A percentile compares a stretch with the other conserved stretches of the same genome.
phyloP scores from a whole-genome alignment of 2,113 vertebrate species.

The Oophaga pumilio region DNA sequence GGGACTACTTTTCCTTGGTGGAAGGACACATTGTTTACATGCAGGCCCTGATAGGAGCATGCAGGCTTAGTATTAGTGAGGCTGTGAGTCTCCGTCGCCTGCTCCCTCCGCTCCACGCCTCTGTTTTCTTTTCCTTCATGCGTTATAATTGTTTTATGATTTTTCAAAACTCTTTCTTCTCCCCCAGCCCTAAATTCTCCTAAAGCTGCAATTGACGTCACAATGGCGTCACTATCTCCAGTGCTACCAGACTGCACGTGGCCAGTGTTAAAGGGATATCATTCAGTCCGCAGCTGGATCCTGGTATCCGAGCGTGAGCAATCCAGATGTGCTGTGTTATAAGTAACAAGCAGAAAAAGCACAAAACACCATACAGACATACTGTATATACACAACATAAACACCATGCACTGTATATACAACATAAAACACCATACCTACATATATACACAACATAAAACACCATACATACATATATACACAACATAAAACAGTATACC shows the following conservation, averaged over 20 bases:
- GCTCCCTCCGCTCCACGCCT: conserved; percentile 46
- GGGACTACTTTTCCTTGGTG: conserved; percentile 2
- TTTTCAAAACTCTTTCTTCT: conserved; percentile 24
- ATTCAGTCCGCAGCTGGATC: conserved; percentile 5
- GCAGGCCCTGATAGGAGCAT: accelerated
- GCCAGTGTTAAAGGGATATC: conserved; percentile 72
- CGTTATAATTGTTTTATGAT: conserved; percentile 6
- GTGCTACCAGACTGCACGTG: conserved; percentile 78
- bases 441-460: too few relatives aligned
- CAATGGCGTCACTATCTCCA: conserved; percentile 77
- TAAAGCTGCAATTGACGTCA: conserved; percentile 77
- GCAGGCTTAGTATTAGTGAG: not conserved
- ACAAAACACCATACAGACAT: not conserved
- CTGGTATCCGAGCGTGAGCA: not conserved
- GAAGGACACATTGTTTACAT: conserved; percentile 45
- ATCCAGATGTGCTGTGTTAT: not conserved
- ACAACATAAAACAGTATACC: not conserved
- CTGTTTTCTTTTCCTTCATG: not conserved
- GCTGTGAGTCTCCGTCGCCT: not conserved
- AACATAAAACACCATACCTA: not conserved
- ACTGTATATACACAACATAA: not conserved
- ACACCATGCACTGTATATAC: not conserved
- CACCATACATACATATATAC: too few relatives aligned
- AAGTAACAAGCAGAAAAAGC: too few relatives aligned
- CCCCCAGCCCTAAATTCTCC: conserved; percentile 69